Conservation (phyloP, 2,888 invertebrate genomes). For the Zelleria hepariella region DNA sequence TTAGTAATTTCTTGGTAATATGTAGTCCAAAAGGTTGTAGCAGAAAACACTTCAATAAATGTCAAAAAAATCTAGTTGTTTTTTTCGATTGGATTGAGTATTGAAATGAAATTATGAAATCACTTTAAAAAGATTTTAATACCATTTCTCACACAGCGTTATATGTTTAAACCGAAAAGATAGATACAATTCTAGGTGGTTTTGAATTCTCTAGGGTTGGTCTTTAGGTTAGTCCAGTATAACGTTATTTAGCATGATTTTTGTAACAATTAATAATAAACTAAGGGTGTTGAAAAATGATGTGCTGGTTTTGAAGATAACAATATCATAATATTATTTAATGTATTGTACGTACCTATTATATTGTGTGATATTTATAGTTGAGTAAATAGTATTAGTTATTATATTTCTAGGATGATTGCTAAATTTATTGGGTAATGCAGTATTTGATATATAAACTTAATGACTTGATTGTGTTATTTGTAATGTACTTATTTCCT, state of each 20-base stretch:
- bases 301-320: background rate
- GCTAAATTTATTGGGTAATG: constrained; percentile 71
- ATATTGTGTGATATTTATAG: constrained; percentile 1
- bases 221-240: constrained; percentile 47
- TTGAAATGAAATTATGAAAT: constrained; percentile 57
- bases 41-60: constrained; percentile 40
- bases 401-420: constrained; percentile 39
- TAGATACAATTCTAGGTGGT: background rate
- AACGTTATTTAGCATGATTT: constrained; percentile 7
- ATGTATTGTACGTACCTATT: constrained; percentile 5
- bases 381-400: constrained; percentile 11
- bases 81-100: constrained; percentile 52
- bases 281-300: background rate
- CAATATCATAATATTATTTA: background rate
- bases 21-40: constrained; percentile 30
- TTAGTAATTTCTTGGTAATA: constrained; percentile 56
- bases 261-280: background rate
- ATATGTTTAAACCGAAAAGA: background rate
- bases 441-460: constrained; percentile 26
- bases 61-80: constrained; percentile 34
- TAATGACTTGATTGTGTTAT: constrained; percentile 24
- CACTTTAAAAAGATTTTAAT: constrained; percentile 35
- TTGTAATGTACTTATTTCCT: constrained; percentile 51
- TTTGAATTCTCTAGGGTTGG: constrained; percentile 44
- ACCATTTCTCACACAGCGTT: constrained; percentile 60